These are phyloP conservation scores for Acanthiza pusilla DNA, from an alignment of 2,797 vertebrate species.

Conservation along the genomic window DNA sequence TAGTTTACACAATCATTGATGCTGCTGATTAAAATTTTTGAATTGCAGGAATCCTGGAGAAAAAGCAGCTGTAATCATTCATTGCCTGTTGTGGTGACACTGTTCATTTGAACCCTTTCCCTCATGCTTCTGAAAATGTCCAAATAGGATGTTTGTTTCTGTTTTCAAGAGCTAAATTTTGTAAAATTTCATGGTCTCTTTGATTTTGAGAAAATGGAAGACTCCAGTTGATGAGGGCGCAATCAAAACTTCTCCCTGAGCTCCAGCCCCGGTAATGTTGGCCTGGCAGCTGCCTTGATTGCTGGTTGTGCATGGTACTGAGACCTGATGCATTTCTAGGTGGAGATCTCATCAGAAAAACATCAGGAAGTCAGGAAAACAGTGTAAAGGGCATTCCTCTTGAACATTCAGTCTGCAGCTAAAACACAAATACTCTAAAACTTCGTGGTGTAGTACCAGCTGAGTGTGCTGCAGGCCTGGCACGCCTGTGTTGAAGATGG, in stretches of 20 bases:
- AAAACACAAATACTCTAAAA: not conserved
- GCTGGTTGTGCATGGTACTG: not conserved
- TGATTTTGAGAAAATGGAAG: not conserved
- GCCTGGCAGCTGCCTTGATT: not conserved
- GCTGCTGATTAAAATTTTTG: not conserved
- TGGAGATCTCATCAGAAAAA: not conserved
- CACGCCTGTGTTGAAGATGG: not conserved
- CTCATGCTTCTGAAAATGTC: not conserved
- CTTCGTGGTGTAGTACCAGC: not conserved
- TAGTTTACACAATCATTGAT: not conserved
- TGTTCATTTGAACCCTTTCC: not conserved
- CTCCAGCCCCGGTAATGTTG: not conserved
- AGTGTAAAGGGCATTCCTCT: not conserved
- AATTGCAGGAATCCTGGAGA: not conserved
- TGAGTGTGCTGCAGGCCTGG: rapidly evolving
- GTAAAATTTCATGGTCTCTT: not conserved
- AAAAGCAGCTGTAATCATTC: not conserved
- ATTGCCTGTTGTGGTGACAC: not conserved
- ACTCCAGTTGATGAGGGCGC: rapidly evolving
- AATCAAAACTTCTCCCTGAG: not conserved
- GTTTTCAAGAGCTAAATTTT: not conserved
- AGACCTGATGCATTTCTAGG: not conserved
- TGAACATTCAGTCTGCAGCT: not conserved
- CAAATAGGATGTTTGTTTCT: not conserved
- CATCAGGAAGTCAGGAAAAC: not conserved